Evolutionary conservation across 2,113 vertebrate genomes (phyloP).

Genomic region (Stegostoma tigrinum): DNA sequence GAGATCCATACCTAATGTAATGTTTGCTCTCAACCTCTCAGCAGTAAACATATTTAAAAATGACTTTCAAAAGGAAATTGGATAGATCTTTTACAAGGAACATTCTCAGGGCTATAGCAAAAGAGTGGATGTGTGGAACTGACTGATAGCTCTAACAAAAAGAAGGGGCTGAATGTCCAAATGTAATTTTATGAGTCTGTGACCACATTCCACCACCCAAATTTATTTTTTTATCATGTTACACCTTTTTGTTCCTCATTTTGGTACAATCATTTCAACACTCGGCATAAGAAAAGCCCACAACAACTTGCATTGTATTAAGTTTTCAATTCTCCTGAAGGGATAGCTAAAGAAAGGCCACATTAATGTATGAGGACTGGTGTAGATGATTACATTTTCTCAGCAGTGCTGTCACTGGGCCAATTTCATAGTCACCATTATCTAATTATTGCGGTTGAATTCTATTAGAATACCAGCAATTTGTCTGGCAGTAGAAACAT

Average conservation of each 20-base stretch:
- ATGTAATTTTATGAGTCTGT: neutral
- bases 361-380: slow-evolving; percentile 71
- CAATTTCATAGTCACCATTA: slow-evolving; percentile 64
- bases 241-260: neutral
- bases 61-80: neutral
- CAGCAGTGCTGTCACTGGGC: slow-evolving; percentile 65
- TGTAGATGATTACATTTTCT: slow-evolving; percentile 70
- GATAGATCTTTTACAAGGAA: neutral
- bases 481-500: slow-evolving; percentile 63
- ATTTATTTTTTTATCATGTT: neutral
- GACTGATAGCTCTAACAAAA: neutral
- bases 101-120: neutral
- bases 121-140: neutral
- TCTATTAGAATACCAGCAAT: slow-evolving; percentile 64
- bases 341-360: slow-evolving; percentile 63
- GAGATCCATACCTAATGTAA: neutral
- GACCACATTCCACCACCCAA: neutral
- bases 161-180: no score
- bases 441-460: slow-evolving; percentile 70
- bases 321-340: slow-evolving; percentile 67
- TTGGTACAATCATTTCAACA: neutral
- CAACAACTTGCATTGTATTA: slow-evolving; percentile 13
- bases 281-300: neutral
- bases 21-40: neutral
- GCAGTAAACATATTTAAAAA: neutral